Base-by-base conservation (phyloP, 2,113 vertebrate genomes). In the Rhynchopsitta pachyrhyncha region DNA sequence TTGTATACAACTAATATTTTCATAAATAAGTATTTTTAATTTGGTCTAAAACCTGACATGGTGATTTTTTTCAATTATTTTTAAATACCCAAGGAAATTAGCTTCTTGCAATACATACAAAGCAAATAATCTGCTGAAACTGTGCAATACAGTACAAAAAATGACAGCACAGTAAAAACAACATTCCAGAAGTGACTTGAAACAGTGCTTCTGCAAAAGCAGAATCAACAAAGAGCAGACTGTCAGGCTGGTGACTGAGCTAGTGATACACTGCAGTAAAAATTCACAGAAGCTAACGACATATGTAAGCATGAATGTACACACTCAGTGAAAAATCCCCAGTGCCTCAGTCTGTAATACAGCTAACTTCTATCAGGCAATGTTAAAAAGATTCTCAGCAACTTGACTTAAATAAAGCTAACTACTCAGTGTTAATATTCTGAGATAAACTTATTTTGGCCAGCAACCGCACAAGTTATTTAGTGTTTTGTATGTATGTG, bases 41-140 rank as follows among this genome's bases (percentile, higher is more conserved):
- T 94, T 74, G 44, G 8, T 87, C 64, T 91, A 89, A 91, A 93
- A 31, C 37, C 44, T 86, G 14, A n/a, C 68, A 82, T 52, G 55
- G 25, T 92, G 62, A 88, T 44, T 12, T 76, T 13, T 9, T 11
- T 81, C 27, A 13, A 11, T 41, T 81, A 29, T 62, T 73, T 90
- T 29, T 2, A 46, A 83, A 59, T 86, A 78, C 8, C 17, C n/a
- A 59, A 46, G 75, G 62, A 24, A 23, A 17, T 73, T 49, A 0
- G 3, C 59, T 92, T 85, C 12, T 92, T 64, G 79, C 37, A 78
- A 15, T 66, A 57, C 5, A 13, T 70, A 39, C 19, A 55, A 79
- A 79, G 29, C 53, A 87, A 93, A 82, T 68, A 79, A 55, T 57
- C 24, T 70, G 57, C 33, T 70, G 59, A 63, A 88, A 85, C 28